phyloP scores from a whole-genome alignment of 2,113 vertebrate species.

The Forbesichthys agassizii region DNA sequence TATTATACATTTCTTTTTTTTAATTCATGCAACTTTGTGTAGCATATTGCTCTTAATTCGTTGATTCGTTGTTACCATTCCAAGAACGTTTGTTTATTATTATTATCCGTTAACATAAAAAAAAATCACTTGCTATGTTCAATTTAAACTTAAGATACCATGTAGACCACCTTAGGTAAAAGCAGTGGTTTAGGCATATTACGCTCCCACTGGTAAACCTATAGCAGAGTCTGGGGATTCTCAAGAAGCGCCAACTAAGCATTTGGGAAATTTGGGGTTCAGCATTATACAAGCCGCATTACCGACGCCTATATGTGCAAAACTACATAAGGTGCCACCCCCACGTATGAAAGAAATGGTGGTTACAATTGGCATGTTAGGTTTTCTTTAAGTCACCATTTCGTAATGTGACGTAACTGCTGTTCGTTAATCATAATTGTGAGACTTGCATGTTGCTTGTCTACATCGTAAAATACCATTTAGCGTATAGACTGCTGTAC shows the following conservation, averaged over 20 bases:
- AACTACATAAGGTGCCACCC: neutral
- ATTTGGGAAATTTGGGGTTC: slow-evolving; percentile 33
- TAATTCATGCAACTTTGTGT: neutral
- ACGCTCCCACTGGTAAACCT: neutral
- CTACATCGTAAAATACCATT: no score
- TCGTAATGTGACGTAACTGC: neutral
- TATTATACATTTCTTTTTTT: neutral
- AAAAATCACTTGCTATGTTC: no score
- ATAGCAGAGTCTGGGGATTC: neutral
- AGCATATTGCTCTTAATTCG: neutral
- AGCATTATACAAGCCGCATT: slow-evolving; percentile 53
- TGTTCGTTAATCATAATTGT: no score
- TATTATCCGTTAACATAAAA: no score
- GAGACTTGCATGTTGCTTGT: no score
- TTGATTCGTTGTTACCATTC: slow-evolving; percentile 21
- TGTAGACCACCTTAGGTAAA: neutral
- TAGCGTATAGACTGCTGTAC: slow-evolving; percentile 30
- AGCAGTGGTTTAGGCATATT: neutral
- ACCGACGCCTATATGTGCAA: slow-evolving; percentile 13
- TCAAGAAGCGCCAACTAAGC: slow-evolving; percentile 33
- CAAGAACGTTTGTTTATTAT: neutral
- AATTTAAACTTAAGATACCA: no score
- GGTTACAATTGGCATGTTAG: no score
- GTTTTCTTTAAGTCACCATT: neutral
- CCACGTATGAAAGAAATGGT: neutral